phyloP scores from a whole-genome alignment of 2,888 invertebrate species.

The Eutolmus rufibarbis region DNA sequence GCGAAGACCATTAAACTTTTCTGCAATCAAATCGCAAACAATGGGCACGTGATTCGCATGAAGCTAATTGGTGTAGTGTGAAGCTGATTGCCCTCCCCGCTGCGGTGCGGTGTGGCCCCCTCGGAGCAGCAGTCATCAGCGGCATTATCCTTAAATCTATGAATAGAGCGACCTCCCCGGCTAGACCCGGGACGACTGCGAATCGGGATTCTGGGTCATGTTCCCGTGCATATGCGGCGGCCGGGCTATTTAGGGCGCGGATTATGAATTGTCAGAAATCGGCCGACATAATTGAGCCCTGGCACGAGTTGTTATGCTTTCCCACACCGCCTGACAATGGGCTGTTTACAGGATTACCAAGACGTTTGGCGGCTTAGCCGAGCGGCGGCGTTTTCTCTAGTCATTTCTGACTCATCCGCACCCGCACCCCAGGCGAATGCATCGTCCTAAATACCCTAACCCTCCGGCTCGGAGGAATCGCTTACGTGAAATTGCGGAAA shows the following conservation, averaged over 20 bases:
- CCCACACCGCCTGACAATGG: slow-evolving; percentile 37
- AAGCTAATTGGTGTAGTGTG: slow-evolving; percentile 52
- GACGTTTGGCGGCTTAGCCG: slow-evolving; percentile 6
- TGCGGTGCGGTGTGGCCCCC: background rate
- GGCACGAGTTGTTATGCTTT: slow-evolving; percentile 21
- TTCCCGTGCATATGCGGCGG: background rate
- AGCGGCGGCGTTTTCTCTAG: background rate
- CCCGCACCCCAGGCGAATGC: background rate
- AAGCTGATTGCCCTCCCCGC: slow-evolving; percentile 37
- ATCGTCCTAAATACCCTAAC: background rate
- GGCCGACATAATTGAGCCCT: background rate
- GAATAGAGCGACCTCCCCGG: slow-evolving; percentile 5
- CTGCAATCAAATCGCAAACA: slow-evolving; percentile 52
- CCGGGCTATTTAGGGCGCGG: slow-evolving; percentile 34
- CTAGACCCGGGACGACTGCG: background rate
- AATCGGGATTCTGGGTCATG: slow-evolving; percentile 28
- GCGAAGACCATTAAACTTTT: slow-evolving; percentile 51
- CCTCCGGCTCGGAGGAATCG: slow-evolving; percentile 35
- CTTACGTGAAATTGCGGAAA: slow-evolving; percentile 46
- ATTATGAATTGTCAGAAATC: slow-evolving; percentile 42
- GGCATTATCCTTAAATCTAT: slow-evolving; percentile 37
- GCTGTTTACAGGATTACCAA: slow-evolving; percentile 42
- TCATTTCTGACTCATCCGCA: slow-evolving; percentile 45
- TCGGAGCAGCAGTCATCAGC: slow-evolving; percentile 3
- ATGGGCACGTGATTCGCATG: slow-evolving; percentile 53